These are phyloP conservation scores for Aix galericulata DNA, from an alignment of 2,113 vertebrate genomes.

Conservation along the genomic window DNA sequence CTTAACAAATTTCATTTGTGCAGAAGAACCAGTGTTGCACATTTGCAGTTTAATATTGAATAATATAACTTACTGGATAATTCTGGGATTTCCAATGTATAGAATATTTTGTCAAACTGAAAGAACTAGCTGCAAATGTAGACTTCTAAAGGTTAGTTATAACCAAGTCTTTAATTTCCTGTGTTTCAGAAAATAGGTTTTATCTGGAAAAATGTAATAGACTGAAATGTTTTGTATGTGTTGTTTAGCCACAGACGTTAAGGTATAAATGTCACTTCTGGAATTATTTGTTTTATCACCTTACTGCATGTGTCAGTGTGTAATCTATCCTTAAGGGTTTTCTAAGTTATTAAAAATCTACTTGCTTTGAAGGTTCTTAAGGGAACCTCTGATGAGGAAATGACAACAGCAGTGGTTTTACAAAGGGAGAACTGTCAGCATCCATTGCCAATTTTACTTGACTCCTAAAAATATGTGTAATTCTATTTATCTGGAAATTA, in stretches of 20 bases:
- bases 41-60: background rate
- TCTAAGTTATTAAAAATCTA: background rate
- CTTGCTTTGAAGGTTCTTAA: background rate
- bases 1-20: background rate
- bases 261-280: background rate
- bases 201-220: background rate
- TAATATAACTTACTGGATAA: background rate
- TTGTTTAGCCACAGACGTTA: background rate
- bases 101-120: background rate
- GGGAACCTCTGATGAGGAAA: background rate
- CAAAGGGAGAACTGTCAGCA: background rate
- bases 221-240: background rate
- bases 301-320: background rate
- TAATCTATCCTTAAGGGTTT: background rate
- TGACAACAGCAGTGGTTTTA: background rate
- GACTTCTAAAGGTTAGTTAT: background rate
- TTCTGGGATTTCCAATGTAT: background rate
- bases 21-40: background rate
- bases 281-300: background rate
- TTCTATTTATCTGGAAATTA: background rate
- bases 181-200: background rate
- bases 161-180: background rate
- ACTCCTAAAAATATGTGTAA: background rate
- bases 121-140: background rate
- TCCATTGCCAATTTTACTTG: background rate